Evolutionary conservation across 2,113 vertebrate genomes (phyloP), one percentile per base, ranked within the genome.

Genomic region (Elephantulus edwardii): DNA sequence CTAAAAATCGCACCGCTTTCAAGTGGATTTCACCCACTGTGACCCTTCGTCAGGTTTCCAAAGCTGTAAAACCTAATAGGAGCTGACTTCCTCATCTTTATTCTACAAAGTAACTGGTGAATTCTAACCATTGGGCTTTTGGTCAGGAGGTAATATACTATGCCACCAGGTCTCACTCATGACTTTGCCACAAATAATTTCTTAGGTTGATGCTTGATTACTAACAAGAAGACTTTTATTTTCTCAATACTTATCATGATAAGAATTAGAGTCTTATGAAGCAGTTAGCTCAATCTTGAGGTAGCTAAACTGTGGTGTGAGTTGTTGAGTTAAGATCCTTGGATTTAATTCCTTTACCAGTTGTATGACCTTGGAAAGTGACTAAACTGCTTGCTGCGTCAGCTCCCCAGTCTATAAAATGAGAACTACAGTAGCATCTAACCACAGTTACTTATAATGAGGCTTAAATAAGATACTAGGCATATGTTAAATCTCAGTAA

Each of bases 401-500:
- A 54, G 28, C 72, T 83, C 88, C 20, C n/a, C 33, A 88, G 5
- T 89, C 30, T 75, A 33, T 75, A 64, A 68, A 82, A 71, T 83
- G 64, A 90, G 79, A 58, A 93, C 79, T 77, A 22, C 28, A 28
- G 22, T 72, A 28, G 10, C 50, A n/a, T 28, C 58, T 75, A 80
- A 20, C 30, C 20, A 38, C 3, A 48, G 35, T 90, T 86, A 38
- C 26, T 77, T 42, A 86, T 28, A 91, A 68, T 40, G 30, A 85
- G 42, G 48, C 64, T 46, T 82, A 66, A 83, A 84, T 58, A 44
- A 71, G 17, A 54, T 77, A 88, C 71, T 46, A 30, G 93, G 50
- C 28, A n/a, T 35, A 66, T 9, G 83, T 14, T 82, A 86, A 79
- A 16, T 83, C 86, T 92, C 78, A 89, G 58, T 52, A 91, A 93